Percentiles rank a stretch among this genome's conserved stretches.
phyloP scores from a whole-genome alignment of 1,140 invertebrate genomes.

The Littorina saxatilis region DNA sequence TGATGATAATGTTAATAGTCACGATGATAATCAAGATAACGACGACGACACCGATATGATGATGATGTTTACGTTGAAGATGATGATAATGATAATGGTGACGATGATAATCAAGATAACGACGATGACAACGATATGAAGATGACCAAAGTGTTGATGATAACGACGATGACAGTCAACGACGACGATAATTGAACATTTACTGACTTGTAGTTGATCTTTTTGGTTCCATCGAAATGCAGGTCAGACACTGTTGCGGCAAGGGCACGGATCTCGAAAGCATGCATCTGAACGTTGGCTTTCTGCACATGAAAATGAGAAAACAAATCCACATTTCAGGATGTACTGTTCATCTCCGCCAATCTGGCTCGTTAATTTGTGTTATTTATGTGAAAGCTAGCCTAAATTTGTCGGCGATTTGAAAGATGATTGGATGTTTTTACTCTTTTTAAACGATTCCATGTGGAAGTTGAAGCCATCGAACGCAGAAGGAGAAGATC shows the following conservation, averaged over 20 bases:
- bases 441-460: neutral
- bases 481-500: neutral
- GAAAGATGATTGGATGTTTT: neutral
- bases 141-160: no score
- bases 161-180: no score
- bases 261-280: slow-evolving; percentile 19
- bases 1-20: no score
- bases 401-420: neutral
- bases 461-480: no score
- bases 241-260: neutral
- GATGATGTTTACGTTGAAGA: no score
- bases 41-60: no score
- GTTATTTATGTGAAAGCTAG: neutral
- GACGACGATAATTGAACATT: neutral
- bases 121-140: no score
- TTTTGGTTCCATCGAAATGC: neutral
- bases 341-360: neutral
- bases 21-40: no score
- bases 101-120: no score
- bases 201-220: slow-evolving; percentile 29
- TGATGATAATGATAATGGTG: no score
- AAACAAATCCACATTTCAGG: neutral
- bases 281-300: slow-evolving; percentile 27
- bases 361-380: neutral
- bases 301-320: neutral